These are phyloP conservation scores for Hemicrepidius hirtus DNA, from an alignment of 2,888 invertebrate species.

Conservation along the genomic window DNA sequence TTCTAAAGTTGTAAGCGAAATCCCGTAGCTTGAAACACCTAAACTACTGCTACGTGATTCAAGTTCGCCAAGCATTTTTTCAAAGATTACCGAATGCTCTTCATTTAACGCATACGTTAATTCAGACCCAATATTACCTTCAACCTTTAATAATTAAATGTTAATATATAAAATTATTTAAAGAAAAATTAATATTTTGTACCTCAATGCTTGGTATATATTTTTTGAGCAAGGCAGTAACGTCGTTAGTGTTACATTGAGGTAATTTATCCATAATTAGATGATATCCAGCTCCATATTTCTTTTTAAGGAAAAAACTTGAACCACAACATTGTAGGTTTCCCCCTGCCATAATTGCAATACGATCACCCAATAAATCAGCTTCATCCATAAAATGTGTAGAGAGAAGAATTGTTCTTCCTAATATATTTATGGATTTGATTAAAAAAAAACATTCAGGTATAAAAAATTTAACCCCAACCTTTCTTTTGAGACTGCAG, in stretches of 20 bases:
- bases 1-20: conserved; percentile 90
- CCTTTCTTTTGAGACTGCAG: conserved; percentile 80
- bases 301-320: conserved; percentile 87
- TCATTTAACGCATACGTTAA: conserved; percentile 82
- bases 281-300: conserved; percentile 91
- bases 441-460: no score
- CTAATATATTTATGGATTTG: conserved; percentile 73
- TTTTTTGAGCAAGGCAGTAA: conserved; percentile 77
- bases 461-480: not conserved
- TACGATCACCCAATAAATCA: conserved; percentile 89
- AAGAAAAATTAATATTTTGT: conserved; percentile 29
- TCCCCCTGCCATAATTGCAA: conserved; percentile 91
- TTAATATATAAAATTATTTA: not conserved
- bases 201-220: conserved; percentile 79
- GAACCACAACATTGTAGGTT: conserved; percentile 87
- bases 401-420: conserved; percentile 86
- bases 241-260: conserved; percentile 72
- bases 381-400: conserved; percentile 96
- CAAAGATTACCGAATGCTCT: conserved; percentile 77
- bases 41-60: conserved; percentile 77
- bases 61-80: conserved; percentile 80
- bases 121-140: conserved; percentile 85
- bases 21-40: conserved; percentile 86
- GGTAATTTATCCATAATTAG: conserved; percentile 81
- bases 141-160: conserved; percentile 68